Conservation (phyloP, 2,797 vertebrate genomes). For the Eutrigla gurnardus region DNA sequence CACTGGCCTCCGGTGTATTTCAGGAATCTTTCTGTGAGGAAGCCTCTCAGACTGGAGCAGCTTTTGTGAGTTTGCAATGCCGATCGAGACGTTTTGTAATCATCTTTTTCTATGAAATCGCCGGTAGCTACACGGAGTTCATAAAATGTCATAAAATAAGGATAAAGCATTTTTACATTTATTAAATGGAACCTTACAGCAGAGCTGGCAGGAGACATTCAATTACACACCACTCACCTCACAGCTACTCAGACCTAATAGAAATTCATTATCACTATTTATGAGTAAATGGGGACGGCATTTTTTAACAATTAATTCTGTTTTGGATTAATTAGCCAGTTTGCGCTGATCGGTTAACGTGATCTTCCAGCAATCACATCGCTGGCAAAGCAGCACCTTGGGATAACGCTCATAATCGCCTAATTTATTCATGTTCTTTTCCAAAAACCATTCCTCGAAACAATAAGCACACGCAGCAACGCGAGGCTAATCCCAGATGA, state of each 20-base stretch:
- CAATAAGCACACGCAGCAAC: constrained; percentile 2
- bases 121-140: constrained; percentile 30
- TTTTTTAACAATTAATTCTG: constrained; percentile 28
- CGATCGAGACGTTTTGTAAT: constrained; percentile 39
- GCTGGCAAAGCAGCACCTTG: constrained; percentile 28
- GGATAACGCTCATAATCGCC: constrained; percentile 29
- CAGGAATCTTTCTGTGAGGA: constrained; percentile 28
- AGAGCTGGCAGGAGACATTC: constrained; percentile 36
- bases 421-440: constrained; percentile 27
- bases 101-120: constrained; percentile 32
- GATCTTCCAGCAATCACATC: constrained; percentile 1
- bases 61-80: constrained; percentile 36
- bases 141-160: constrained; percentile 56
- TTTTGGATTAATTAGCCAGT: constrained; percentile 42
- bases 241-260: constrained; percentile 15
- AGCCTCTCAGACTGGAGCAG: constrained; percentile 12
- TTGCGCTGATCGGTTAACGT: constrained; percentile 25
- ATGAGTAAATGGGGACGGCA: neutral
- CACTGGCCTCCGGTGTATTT: constrained; percentile 16
- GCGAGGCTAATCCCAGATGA: constrained; percentile 14
- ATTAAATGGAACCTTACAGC: constrained; percentile 37
- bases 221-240: constrained; percentile 31
- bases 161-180: constrained; percentile 33
- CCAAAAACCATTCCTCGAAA: constrained; percentile 15
- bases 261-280: constrained; percentile 32